Base-by-base conservation (phyloP, 2,113 vertebrate species). In the Alces alces region DNA sequence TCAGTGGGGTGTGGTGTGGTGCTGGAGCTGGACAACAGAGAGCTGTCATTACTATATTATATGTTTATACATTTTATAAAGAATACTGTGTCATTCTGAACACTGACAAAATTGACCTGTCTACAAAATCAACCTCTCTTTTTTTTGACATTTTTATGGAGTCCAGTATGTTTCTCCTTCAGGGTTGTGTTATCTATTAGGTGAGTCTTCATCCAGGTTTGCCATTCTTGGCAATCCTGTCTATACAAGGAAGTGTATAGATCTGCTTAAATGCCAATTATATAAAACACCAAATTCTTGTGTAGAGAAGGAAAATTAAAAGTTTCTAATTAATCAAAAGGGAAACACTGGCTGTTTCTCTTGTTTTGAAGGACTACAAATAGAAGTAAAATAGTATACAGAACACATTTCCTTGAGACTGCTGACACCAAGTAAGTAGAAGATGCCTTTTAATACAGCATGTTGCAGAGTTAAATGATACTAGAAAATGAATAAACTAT, bases 251-350 rank as follows among this genome's bases (percentile, higher is more conserved):
- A 92, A 93, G 83, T 47, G 83, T 47, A 50, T 0, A 84, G 30
- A 76, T 73, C 66, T 36, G 5, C 88, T 60, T 82, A 95, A 85
- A 94, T n/a, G 52, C 23, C 55, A 96, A 33, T 33, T 79, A 88
- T 54, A 80, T 86, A 79, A 97, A 93, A 95, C 30, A 96, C 27
- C 33, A 97, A 95, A 89, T 47, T 87, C 30, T 30, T 36, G 14
- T 28, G 3, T 6, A 84, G 19, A 93, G 30, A 91, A 73, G 47
- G 1, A 10, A 33, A 16, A 33, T 33, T 55, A n/a, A 73, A 88
- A 28, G 57, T 91, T 92, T 95, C 45, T 92, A 58, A 54, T 73
- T 89, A 89, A 95, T 60, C 15, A 58, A 76, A 97, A 64, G 17
- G n/a, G 50, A 95, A 89, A 93, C 12, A 86, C 0, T n/a, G 43